phyloP scores from a whole-genome alignment of 1,140 invertebrate genomes.

The Nomia melanderi region DNA sequence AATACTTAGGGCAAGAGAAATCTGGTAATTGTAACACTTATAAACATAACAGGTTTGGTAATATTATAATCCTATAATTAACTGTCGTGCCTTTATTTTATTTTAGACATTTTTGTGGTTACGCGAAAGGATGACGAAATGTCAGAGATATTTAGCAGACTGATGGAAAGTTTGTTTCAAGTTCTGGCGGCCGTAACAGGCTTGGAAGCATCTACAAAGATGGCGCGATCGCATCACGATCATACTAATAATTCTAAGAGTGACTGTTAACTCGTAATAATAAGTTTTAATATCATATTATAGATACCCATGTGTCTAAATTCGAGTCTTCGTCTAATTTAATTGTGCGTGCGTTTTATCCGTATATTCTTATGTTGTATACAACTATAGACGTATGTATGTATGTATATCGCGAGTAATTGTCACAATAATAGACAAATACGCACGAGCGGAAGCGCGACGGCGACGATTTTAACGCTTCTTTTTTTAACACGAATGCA shows the following conservation, averaged over 20 bases:
- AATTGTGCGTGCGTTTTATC: slow-evolving; percentile 47
- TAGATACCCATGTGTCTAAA: slow-evolving; percentile 30
- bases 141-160: slow-evolving; percentile 83
- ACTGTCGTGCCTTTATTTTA: slow-evolving; percentile 31
- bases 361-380: slow-evolving; percentile 48
- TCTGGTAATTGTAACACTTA: slow-evolving; percentile 78
- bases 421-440: slow-evolving; percentile 5
- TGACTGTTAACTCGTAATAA: slow-evolving; percentile 71
- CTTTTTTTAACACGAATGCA: slow-evolving; percentile 50
- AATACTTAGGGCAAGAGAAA: slow-evolving; percentile 85
- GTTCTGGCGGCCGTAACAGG: slow-evolving; percentile 83
- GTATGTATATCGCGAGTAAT: slow-evolving; percentile 43
- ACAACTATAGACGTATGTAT: slow-evolving; percentile 44
- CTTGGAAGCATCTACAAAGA: slow-evolving; percentile 78
- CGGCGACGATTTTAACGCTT: slow-evolving; percentile 17
- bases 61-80: not conserved
- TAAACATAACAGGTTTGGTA: not conserved
- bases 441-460: slow-evolving; percentile 26
- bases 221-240: slow-evolving; percentile 70
- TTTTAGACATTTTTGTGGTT: slow-evolving; percentile 84
- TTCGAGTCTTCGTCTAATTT: slow-evolving; percentile 53
- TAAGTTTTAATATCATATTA: slow-evolving; percentile 55
- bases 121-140: slow-evolving; percentile 84
- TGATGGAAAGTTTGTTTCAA: slow-evolving; percentile 86
- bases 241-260: slow-evolving; percentile 73